phyloP scores from a whole-genome alignment of 2,113 vertebrate genomes.

The Actinemys pallida region DNA sequence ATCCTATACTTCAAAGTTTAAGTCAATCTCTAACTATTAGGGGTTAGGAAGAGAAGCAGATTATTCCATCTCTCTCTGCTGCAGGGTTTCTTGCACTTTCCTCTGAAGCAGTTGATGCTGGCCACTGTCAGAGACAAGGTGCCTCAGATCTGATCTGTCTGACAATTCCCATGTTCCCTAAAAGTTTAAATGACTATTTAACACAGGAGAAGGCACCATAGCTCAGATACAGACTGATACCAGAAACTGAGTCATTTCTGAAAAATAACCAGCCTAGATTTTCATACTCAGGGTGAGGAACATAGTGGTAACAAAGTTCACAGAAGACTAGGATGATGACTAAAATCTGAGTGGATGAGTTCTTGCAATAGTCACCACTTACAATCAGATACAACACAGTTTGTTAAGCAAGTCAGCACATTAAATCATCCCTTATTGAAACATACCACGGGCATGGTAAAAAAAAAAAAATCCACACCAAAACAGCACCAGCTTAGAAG shows the following conservation, averaged over 20 bases:
- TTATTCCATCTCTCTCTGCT: neutral
- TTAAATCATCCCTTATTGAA: neutral
- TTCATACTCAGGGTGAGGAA: slow-evolving; percentile 3
- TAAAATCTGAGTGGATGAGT: slow-evolving; percentile 58
- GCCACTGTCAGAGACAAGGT: neutral
- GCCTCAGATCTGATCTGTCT: neutral
- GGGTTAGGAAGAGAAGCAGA: neutral
- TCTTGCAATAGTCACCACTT: slow-evolving; percentile 48
- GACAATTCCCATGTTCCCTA: neutral
- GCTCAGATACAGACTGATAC: slow-evolving; percentile 5
- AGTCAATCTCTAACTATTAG: neutral
- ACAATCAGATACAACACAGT: slow-evolving; percentile 42
- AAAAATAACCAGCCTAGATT: slow-evolving; percentile 16
- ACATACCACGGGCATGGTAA: neutral
- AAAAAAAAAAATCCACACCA: slow-evolving; percentile 3
- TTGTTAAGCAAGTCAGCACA: slow-evolving; percentile 15
- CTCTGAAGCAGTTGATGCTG: neutral
- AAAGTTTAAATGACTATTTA: neutral
- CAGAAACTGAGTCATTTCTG: slow-evolving; percentile 57
- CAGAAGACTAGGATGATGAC: slow-evolving; percentile 48
- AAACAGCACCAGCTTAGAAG: neutral
- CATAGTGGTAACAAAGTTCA: slow-evolving; percentile 43
- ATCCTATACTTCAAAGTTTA: neutral
- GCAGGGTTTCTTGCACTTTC: neutral
- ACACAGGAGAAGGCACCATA: neutral